Base-by-base conservation (phyloP, 2,113 vertebrate genomes). In the Mobula birostris region DNA sequence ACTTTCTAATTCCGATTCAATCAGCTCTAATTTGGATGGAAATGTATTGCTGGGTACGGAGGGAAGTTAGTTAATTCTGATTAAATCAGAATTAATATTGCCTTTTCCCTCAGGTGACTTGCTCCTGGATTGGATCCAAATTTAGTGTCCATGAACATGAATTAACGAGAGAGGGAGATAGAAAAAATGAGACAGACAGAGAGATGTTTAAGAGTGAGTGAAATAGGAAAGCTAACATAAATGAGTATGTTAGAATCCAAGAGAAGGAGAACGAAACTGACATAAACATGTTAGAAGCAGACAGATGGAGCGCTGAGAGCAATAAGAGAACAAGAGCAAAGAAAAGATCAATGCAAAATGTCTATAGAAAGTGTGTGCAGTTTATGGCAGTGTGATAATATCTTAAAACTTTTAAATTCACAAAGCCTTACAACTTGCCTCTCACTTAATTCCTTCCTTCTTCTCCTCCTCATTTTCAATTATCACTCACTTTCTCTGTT, bases 31-130 rank as follows among this genome's bases (percentile, higher is more conserved):
- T 93, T 76, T 93, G 91, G 91, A 93, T 93, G 91, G 91, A 93
- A 93, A 93, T 93, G 91, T 72, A 93, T 74, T 93, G 91, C 36
- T 93, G 70, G 68, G 19, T 24, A 74, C 32, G 36, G 70, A 72
- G 91, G 36, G 70, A 93, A 93, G 21, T 74, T 93, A 24, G 68
- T 93, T 93, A 93, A 93, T 93, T 74, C 91, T 93, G 91, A 93
- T 93, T 93, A 93, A 93, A 93, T 93, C 91, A 11, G 91, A 93
- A 93, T 93, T 93, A 93, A 93, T 93, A 93, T 93, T 72, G 68
- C 90, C 68, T 93, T 93, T 93, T 93, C 91, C 91, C 70, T 93
- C 70, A 93, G 91, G 68, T 74, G 91, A 93, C 72, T 93, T 74
- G 68, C 72, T 27, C 70, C 91, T 93, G 32, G 70, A 93, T 56